Conservation (phyloP, 2,888 invertebrate species). For the Fabriciana adippe region DNA sequence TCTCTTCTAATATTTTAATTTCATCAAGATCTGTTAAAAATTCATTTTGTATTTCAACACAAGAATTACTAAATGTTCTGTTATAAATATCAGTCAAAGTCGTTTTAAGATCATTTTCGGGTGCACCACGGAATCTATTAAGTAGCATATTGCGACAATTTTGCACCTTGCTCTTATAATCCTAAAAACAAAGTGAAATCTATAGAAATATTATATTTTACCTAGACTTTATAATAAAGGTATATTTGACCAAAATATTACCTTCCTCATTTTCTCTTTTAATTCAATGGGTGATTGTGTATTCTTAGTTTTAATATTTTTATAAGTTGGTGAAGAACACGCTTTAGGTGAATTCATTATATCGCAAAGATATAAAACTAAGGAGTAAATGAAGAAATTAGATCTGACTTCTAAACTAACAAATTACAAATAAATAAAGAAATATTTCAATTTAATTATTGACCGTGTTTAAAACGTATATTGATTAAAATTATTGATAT, state of each 20-base stretch:
- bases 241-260: slow-evolving; percentile 37
- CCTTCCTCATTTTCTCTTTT: slow-evolving; percentile 75
- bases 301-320: slow-evolving; percentile 56
- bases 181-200: slow-evolving; percentile 51
- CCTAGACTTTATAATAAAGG: neutral
- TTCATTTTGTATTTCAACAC: slow-evolving; percentile 39
- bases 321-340: slow-evolving; percentile 60
- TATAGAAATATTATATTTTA: neutral
- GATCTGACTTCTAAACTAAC: neutral
- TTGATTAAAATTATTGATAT: too few species aligned
- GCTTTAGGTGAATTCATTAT: slow-evolving; percentile 57
- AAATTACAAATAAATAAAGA: too few species aligned
- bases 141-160: slow-evolving; percentile 65
- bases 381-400: neutral
- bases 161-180: slow-evolving; percentile 68
- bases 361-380: neutral
- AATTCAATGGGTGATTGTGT: slow-evolving; percentile 69
- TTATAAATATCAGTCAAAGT: slow-evolving; percentile 66
- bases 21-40: slow-evolving; percentile 58
- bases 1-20: slow-evolving; percentile 58
- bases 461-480: too few species aligned
- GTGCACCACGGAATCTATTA: slow-evolving; percentile 60
- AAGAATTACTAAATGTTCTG: slow-evolving; percentile 55
- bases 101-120: slow-evolving; percentile 56
- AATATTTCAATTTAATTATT: too few species aligned